Conservation (phyloP, 1,140 invertebrate species). For the Pararge aegeria region DNA sequence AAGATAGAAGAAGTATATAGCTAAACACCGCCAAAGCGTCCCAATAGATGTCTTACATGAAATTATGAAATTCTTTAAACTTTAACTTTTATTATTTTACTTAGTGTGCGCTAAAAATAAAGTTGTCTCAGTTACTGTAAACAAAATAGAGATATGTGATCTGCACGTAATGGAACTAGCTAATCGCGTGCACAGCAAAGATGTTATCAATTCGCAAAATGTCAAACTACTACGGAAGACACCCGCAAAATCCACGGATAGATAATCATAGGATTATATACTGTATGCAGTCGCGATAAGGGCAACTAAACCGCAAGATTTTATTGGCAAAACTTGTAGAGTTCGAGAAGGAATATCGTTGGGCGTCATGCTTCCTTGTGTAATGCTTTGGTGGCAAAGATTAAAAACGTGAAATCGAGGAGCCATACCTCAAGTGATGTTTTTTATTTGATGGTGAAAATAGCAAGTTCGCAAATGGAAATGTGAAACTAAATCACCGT, state of each 20-base stretch:
- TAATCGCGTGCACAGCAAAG: conserved; percentile 32
- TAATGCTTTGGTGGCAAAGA: conserved; percentile 27
- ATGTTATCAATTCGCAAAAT: conserved; percentile 41
- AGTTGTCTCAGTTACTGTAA: not conserved
- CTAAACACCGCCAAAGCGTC: no score
- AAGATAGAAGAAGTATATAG: no score
- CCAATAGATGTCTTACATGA: no score
- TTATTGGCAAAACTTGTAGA: conserved; percentile 12
- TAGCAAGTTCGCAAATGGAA: no score
- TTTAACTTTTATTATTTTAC: no score
- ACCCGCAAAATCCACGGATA: conserved; percentile 2
- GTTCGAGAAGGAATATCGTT: conserved; percentile 32
- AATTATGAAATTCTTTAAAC: no score
- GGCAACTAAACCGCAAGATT: not conserved
- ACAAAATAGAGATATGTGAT: conserved; percentile 26
- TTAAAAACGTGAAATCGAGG: conserved; percentile 6
- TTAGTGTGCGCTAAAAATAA: not conserved
- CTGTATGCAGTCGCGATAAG: conserved; percentile 5
- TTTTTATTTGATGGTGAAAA: no score
- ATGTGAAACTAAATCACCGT: no score
- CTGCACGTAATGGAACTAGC: conserved; percentile 30
- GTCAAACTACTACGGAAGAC: conserved; percentile 27
- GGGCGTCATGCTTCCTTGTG: conserved; percentile 27
- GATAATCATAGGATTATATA: conserved; percentile 4
- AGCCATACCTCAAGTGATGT: not conserved